Conservation (phyloP, 2,888 invertebrate genomes). For the Heliconius erato region DNA sequence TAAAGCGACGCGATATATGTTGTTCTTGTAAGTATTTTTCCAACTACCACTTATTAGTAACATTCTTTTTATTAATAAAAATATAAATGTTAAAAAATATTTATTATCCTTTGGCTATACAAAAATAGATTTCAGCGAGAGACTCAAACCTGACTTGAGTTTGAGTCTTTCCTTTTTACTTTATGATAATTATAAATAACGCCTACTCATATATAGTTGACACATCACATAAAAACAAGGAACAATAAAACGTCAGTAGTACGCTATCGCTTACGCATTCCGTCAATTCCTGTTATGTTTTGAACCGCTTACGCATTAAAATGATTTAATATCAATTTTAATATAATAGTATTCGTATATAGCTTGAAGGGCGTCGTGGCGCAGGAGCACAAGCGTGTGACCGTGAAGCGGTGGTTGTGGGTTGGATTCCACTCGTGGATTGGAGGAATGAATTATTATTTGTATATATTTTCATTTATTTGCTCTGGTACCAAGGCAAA, state of each 20-base stretch:
- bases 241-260: conserved; percentile 14
- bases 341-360: neutral
- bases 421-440: neutral
- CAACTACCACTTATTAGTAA: no score
- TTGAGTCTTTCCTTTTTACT: no score
- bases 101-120: no score
- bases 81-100: no score
- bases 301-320: neutral
- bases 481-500: no score
- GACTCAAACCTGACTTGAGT: no score
- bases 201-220: conserved; percentile 8
- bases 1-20: no score
- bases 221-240: conserved; percentile 1
- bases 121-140: no score
- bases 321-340: neutral
- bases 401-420: neutral
- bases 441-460: neutral
- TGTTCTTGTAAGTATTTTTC: no score
- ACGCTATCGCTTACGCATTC: conserved; percentile 17
- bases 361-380: neutral
- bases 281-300: neutral
- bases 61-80: no score
- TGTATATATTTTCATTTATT: neutral
- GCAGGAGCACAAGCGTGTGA: neutral
- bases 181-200: neutral